Conservation (phyloP, 2,113 vertebrate genomes). For the Chelonoidis abingdonii region DNA sequence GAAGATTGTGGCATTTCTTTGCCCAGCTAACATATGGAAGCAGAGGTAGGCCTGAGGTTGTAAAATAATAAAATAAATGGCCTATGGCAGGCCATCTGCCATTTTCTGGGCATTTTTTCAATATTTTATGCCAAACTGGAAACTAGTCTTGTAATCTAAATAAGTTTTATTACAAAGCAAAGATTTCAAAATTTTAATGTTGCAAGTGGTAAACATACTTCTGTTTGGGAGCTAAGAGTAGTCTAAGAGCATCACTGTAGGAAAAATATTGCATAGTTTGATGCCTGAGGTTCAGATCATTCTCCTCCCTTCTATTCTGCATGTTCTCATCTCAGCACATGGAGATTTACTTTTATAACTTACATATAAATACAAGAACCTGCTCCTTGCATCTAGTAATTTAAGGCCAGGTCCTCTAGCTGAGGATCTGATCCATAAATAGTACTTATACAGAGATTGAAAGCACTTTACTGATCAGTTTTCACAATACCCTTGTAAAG, state of each 20-base stretch:
- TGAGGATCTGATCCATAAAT: neutral
- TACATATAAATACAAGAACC: neutral
- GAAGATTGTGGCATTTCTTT: constrained; percentile 69
- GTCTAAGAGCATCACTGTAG: neutral
- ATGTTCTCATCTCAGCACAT: constrained; percentile 3
- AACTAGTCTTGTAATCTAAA: constrained; percentile 78
- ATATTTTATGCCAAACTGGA: constrained; percentile 76
- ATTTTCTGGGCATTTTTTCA: constrained; percentile 68
- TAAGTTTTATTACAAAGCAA: constrained; percentile 74
- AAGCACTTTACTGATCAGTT: constrained; percentile 10
- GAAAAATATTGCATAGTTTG: neutral
- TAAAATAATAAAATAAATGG: constrained; percentile 86
- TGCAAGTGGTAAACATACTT: constrained; percentile 59
- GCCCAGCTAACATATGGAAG: constrained; percentile 78
- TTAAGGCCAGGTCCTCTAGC: neutral
- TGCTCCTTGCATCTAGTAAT: accelerated
- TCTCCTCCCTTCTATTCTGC: neutral
- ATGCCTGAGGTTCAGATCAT: neutral
- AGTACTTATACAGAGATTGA: neutral
- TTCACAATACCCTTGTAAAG: neutral
- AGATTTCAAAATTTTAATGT: constrained; percentile 58
- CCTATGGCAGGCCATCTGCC: constrained; percentile 83
- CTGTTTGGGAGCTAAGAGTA: neutral
- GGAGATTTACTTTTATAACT: neutral
- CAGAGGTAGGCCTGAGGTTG: constrained; percentile 72